Percentiles rank a stretch among this genome's conserved stretches.
phyloP scores from a whole-genome alignment of 1,140 invertebrate species.

The Lepidostoma basale region DNA sequence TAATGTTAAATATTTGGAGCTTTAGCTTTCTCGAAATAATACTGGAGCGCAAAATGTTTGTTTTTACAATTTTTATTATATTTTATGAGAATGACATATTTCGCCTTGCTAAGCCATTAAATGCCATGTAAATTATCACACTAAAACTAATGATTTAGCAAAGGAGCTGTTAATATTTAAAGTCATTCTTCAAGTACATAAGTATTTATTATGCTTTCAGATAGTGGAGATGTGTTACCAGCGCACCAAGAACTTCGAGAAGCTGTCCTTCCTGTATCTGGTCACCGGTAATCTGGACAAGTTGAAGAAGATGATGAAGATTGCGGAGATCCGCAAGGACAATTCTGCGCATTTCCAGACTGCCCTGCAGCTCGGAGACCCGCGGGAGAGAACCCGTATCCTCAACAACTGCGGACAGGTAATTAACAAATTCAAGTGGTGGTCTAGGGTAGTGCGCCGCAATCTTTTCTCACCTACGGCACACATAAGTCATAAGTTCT shows the following conservation, averaged over 20 bases:
- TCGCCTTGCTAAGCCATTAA: too few relatives aligned
- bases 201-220: slow-evolving; percentile 50
- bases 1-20: too few relatives aligned
- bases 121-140: too few relatives aligned
- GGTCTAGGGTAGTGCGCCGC: too few relatives aligned
- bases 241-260: slow-evolving; percentile 99
- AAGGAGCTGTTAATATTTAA: neutral
- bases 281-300: slow-evolving; percentile 99
- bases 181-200: neutral
- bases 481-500: too few relatives aligned
- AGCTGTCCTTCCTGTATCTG: slow-evolving; percentile 96
- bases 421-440: slow-evolving; percentile 1
- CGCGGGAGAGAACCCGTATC: slow-evolving; percentile 88
- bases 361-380: slow-evolving; percentile 89
- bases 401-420: slow-evolving; percentile 77
- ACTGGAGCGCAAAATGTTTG: too few relatives aligned
- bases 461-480: too few relatives aligned
- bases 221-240: slow-evolving; percentile 99
- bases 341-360: slow-evolving; percentile 96
- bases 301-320: slow-evolving; percentile 98
- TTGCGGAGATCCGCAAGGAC: slow-evolving; percentile 95
- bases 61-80: too few relatives aligned
- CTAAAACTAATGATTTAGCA: neutral
- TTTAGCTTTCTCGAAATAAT: too few relatives aligned
- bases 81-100: too few relatives aligned